Conservation (phyloP, 2,888 invertebrate species). For the Carterocephalus palaemon region DNA sequence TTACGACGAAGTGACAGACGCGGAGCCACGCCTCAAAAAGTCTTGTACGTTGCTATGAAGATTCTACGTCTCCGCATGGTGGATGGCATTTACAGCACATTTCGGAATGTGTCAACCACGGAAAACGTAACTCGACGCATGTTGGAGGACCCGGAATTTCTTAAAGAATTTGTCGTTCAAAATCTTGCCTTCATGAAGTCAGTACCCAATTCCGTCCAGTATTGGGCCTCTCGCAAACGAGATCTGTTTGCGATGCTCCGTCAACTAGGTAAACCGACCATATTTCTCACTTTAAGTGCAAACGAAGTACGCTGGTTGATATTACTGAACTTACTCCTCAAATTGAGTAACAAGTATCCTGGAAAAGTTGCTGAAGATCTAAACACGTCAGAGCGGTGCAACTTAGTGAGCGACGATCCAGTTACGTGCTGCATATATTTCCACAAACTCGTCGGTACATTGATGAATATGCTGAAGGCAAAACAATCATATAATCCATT, state of each 20-base stretch:
- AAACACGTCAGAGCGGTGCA: conserved; percentile 34
- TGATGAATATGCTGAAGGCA: conserved; percentile 39
- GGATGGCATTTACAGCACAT: conserved; percentile 35
- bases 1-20: conserved; percentile 48
- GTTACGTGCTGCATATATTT: conserved; percentile 44
- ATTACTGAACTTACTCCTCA: conserved; percentile 44
- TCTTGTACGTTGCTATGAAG: conserved; percentile 56
- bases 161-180: conserved; percentile 37
- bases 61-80: conserved; percentile 40
- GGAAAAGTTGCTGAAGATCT: conserved; percentile 34
- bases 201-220: conserved; percentile 50
- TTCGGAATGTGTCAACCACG: conserved; percentile 35
- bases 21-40: conserved; percentile 43
- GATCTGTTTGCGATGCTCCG: conserved; percentile 45
- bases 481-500: conserved; percentile 41
- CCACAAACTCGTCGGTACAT: conserved; percentile 38
- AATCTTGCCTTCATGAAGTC: conserved; percentile 46
- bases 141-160: conserved; percentile 40
- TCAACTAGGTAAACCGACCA: conserved; percentile 45
- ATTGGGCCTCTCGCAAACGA: conserved; percentile 46
- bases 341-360: conserved; percentile 37
- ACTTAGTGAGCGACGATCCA: conserved; percentile 37
- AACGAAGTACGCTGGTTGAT: conserved; percentile 51
- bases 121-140: conserved; percentile 38
- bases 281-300: conserved; percentile 45